Conservation (phyloP, 2,797 vertebrate genomes). For the Gouania willdenowi region DNA sequence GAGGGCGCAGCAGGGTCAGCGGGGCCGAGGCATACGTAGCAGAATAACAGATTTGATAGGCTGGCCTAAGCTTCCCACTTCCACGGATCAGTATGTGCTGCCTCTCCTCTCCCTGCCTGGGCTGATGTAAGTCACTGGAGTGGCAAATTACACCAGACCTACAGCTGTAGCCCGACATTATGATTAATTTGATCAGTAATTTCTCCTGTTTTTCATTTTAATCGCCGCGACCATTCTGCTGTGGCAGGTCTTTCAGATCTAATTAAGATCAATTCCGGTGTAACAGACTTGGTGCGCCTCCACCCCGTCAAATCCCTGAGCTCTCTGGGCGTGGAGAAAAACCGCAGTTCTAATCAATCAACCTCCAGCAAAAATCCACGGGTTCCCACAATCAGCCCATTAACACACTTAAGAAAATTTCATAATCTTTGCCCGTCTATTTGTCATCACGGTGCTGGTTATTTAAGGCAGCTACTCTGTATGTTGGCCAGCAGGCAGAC, state of each 20-base stretch:
- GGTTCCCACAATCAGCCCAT: conserved; percentile 88
- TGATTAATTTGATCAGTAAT: conserved; percentile 99
- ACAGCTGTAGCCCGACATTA: conserved; percentile 99
- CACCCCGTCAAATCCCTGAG: conserved; percentile 88
- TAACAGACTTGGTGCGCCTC: conserved; percentile 93
- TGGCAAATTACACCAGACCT: conserved; percentile 99
- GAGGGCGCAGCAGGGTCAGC: conserved; percentile 72
- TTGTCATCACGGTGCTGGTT: conserved; percentile 81
- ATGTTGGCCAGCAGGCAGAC: conserved; percentile 6
- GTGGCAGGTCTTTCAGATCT: conserved; percentile 99
- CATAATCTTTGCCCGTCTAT: conserved; percentile 85
- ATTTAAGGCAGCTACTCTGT: conserved; percentile 38
- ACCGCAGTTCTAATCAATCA: conserved; percentile 95
- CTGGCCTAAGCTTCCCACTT: conserved; percentile 72
- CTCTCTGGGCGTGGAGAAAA: conserved; percentile 91
- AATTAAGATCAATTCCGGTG: conserved; percentile 99
- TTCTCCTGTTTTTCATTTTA: conserved; percentile 99
- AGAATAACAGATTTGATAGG: conserved; percentile 73
- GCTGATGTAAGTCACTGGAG: conserved; percentile 99
- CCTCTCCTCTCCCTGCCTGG: conserved; percentile 78
- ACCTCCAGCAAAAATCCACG: conserved; percentile 81
- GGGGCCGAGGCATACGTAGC: conserved; percentile 73
- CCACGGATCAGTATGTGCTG: conserved; percentile 89
- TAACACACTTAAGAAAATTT: conserved; percentile 98
- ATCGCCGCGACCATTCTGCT: conserved; percentile 99